These are phyloP conservation scores for Synergus japonicus DNA, from an alignment of 2,888 invertebrate species.

Conservation along the genomic window DNA sequence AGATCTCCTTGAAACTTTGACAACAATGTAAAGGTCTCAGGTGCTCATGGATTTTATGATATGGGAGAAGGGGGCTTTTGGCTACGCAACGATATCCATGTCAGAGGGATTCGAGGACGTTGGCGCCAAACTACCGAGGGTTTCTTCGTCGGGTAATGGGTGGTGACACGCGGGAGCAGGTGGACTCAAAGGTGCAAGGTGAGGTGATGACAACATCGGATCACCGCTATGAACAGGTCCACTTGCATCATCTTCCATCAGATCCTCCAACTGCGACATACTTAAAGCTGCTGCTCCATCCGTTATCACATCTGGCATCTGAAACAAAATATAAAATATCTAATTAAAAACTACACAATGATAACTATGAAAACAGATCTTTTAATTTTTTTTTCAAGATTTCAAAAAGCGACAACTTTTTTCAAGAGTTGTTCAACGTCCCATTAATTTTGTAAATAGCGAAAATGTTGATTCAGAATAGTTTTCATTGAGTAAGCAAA, in stretches of 20 bases:
- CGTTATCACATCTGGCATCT: slow-evolving; percentile 81
- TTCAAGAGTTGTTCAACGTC: too few relatives aligned
- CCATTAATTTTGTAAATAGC: not conserved
- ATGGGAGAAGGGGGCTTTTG: slow-evolving; percentile 51
- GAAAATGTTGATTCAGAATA: not conserved
- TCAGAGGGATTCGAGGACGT: slow-evolving; percentile 75
- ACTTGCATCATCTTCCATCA: slow-evolving; percentile 84
- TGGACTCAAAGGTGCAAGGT: slow-evolving; percentile 77
- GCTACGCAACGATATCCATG: slow-evolving; percentile 76
- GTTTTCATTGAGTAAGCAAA: not conserved
- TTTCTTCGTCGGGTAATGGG: slow-evolving; percentile 73
- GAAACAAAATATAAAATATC: slow-evolving; percentile 50
- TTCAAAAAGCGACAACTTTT: too few relatives aligned
- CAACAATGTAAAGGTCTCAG: slow-evolving; percentile 21
- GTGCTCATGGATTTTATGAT: slow-evolving; percentile 6
- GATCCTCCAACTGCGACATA: slow-evolving; percentile 83
- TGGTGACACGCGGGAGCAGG: slow-evolving; percentile 72
- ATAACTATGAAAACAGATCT: too few relatives aligned
- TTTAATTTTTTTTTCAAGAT: too few relatives aligned
- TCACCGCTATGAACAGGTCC: slow-evolving; percentile 82
- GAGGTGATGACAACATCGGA: slow-evolving; percentile 82
- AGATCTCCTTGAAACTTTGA: slow-evolving; percentile 2
- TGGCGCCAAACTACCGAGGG: slow-evolving; percentile 72
- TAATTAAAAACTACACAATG: not conserved
- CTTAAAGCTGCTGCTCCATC: slow-evolving; percentile 79